A percentile compares a stretch with the other conserved stretches of the same genome.
Conservation (phyloP, 64 coral and sea anemone species). For the Anthopleura sola region DNA sequence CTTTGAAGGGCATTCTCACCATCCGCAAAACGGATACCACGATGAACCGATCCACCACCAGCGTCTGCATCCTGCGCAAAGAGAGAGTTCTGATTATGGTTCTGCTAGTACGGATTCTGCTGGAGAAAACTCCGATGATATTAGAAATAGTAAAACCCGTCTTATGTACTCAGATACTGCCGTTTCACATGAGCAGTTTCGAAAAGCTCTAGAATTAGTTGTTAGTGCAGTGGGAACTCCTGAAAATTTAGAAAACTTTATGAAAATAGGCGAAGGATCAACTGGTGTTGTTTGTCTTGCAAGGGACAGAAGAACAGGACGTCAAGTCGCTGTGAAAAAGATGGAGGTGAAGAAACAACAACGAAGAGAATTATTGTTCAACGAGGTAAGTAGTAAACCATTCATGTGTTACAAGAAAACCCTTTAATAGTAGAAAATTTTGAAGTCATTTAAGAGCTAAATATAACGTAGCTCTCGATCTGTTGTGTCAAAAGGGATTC, state of each 20-base stretch:
- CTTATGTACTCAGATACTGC: constrained; percentile 91
- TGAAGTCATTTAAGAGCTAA: not conserved
- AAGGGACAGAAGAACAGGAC: constrained; percentile 77
- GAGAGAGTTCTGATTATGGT: constrained; percentile 94
- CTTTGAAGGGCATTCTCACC: not conserved
- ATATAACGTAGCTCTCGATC: not conserved
- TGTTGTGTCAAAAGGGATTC: not conserved
- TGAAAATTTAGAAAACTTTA: constrained; percentile 88
- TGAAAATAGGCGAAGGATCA: constrained; percentile 99
- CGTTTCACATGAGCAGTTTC: constrained; percentile 92
- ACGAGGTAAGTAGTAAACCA: constrained; percentile 73
- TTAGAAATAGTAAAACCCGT: constrained; percentile 66
- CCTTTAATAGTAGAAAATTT: not conserved
- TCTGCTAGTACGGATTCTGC: constrained; percentile 87
- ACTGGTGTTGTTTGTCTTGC: constrained; percentile 96
- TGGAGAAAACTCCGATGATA: constrained; percentile 53
- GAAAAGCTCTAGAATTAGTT: constrained; percentile 81
- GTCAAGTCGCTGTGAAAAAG: constrained; percentile 98
- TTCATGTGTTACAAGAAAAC: constrained; percentile 1
- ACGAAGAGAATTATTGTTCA: constrained; percentile 90
- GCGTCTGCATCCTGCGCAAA: constrained; percentile 26
- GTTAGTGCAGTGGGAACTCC: constrained; percentile 65
- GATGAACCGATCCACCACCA: constrained; percentile 29
- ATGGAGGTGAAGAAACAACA: constrained; percentile 99
- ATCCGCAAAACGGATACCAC: not conserved